Evolutionary conservation across 2,797 vertebrate species (phyloP).

Genomic region (Vireo griseus): DNA sequence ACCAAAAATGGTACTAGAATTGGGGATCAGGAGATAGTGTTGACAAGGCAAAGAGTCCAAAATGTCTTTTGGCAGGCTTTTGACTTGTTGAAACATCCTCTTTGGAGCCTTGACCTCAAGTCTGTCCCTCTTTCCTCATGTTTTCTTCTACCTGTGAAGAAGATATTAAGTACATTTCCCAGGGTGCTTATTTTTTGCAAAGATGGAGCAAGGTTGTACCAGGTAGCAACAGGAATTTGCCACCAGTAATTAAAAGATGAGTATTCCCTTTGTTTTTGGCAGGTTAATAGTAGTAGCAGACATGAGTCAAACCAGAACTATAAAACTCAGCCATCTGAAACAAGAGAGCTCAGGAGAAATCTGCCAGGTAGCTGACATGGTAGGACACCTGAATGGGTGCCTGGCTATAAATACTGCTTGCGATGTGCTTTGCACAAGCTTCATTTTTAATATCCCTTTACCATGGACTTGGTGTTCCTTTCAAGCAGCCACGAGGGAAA

Average conservation of each 20-base stretch:
- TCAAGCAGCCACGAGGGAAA: background rate
- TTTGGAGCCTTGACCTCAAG: background rate
- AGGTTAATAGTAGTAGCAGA: background rate
- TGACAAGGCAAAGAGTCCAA: background rate
- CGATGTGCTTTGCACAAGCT: background rate
- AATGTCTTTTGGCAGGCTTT: background rate
- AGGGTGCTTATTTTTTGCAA: background rate
- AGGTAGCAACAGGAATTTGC: background rate
- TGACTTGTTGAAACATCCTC: background rate
- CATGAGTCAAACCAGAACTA: background rate
- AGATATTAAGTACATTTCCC: background rate
- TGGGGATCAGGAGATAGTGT: background rate
- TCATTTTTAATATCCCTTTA: background rate
- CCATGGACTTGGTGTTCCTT: background rate
- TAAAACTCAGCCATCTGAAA: conserved; percentile 1
- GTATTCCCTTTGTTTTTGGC: background rate
- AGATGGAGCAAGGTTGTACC: background rate
- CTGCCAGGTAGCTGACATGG: background rate
- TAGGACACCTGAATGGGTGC: background rate
- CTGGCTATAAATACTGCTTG: background rate
- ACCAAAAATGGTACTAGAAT: background rate
- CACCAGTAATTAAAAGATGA: background rate
- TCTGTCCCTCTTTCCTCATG: background rate
- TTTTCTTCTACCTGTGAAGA: background rate
- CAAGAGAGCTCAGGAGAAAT: background rate